These are phyloP conservation scores for Sminthopsis crassicaudata DNA, from an alignment of 2,113 vertebrate genomes.

Conservation along the genomic window DNA sequence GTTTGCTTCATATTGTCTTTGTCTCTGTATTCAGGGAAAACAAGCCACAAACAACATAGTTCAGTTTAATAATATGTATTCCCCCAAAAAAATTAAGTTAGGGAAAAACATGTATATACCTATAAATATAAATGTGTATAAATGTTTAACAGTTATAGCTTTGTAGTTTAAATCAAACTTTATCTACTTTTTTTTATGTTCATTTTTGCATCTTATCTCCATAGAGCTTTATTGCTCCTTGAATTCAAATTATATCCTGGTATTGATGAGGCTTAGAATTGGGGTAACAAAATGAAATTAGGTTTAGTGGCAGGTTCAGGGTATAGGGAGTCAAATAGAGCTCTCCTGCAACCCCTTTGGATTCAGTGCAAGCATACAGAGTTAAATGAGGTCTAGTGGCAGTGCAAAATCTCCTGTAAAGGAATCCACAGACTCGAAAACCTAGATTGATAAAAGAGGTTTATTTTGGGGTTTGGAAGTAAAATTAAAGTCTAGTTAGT, in stretches of 20 bases:
- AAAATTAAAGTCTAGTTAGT: no score
- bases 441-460: no score
- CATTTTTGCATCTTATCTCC: constrained; percentile 50
- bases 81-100: constrained; percentile 50
- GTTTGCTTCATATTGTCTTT: constrained; percentile 35
- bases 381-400: no score
- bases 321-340: no score
- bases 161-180: constrained; percentile 27
- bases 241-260: not conserved
- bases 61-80: constrained; percentile 10
- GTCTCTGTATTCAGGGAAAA: constrained; percentile 11
- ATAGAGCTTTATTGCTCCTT: constrained; percentile 20
- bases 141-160: constrained; percentile 31
- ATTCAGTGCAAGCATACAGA: no score
- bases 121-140: constrained; percentile 12
- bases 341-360: no score
- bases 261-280: no score
- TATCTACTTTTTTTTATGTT: not conserved
- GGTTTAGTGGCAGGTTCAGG: no score
- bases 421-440: no score
- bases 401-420: no score
- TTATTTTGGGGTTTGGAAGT: no score
- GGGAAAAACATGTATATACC: constrained; percentile 38
- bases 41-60: constrained; percentile 31
- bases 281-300: no score